phyloP scores from a whole-genome alignment of 2,888 invertebrate species.

The Galerucella calmariensis region DNA sequence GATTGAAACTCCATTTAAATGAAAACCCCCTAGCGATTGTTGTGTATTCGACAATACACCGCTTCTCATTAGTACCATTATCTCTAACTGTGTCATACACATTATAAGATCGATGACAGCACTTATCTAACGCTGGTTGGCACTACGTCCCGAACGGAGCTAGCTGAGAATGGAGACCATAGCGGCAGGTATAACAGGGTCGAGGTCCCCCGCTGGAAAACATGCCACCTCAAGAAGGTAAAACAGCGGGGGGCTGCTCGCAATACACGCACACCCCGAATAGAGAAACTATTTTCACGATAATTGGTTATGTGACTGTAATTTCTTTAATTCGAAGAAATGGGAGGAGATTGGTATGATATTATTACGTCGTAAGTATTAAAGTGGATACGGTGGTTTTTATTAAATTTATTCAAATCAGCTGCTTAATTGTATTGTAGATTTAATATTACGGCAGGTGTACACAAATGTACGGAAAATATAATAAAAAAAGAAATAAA shows the following conservation, averaged over 20 bases:
- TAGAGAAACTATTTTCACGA: constrained; percentile 46
- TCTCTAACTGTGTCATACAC: constrained; percentile 32
- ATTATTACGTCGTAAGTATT: too few relatives aligned
- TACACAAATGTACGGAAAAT: too few relatives aligned
- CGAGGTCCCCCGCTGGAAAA: constrained; percentile 45
- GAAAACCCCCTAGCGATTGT: not conserved
- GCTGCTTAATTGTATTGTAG: too few relatives aligned
- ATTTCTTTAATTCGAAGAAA: constrained; percentile 11
- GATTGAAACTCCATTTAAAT: too few relatives aligned
- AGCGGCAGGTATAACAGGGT: constrained; percentile 20
- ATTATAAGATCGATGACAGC: constrained; percentile 40
- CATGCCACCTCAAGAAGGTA: constrained; percentile 55
- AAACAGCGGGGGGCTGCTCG: constrained; percentile 46
- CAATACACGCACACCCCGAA: constrained; percentile 49
- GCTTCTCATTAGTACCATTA: constrained; percentile 31
- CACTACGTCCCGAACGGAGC: not conserved
- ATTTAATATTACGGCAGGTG: too few relatives aligned
- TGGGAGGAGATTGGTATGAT: not conserved
- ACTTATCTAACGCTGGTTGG: constrained; percentile 29
- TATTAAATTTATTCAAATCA: too few relatives aligned
- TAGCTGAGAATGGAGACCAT: constrained; percentile 13
- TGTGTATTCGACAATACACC: not conserved
- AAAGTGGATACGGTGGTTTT: too few relatives aligned
- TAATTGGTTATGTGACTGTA: constrained; percentile 38
- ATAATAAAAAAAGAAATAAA: too few relatives aligned